phyloP scores from a whole-genome alignment of 92 coral and sea anemone genomes.

The Siderastrea radians region DNA sequence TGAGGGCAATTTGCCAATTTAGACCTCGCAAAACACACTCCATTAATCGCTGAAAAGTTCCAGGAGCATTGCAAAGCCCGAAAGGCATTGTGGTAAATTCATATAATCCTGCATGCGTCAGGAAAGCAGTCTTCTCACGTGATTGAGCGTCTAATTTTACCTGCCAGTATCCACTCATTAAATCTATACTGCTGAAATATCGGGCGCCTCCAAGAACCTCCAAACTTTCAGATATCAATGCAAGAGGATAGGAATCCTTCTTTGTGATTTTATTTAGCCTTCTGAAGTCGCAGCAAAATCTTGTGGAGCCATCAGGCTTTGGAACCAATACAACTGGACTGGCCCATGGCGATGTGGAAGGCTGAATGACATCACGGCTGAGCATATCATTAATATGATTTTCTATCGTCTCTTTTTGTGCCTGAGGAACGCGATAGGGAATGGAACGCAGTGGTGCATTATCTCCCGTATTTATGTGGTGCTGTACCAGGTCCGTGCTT shows the following conservation, averaged over 20 bases:
- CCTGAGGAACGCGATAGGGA: not conserved
- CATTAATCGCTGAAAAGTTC: no score
- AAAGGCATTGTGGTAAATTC: no score
- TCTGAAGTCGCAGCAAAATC: slow-evolving; percentile 6
- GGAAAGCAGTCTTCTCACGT: slow-evolving; percentile 27
- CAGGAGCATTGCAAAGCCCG: no score
- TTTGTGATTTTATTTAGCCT: not conserved
- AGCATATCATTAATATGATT: not conserved
- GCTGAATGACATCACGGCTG: not conserved
- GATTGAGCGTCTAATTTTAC: not conserved
- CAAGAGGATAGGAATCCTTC: slow-evolving; percentile 14
- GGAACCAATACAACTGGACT: not conserved
- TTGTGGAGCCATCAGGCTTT: not conserved
- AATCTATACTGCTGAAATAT: slow-evolving; percentile 16
- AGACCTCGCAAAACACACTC: slow-evolving; percentile 5
- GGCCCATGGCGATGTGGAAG: not conserved
- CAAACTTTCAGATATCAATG: slow-evolving; percentile 25
- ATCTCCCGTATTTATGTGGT: not conserved
- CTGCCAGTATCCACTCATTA: not conserved
- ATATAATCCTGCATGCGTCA: no score
- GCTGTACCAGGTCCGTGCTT: not conserved
- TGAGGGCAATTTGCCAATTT: not conserved
- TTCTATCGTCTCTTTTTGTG: not conserved
- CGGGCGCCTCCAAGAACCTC: slow-evolving; percentile 11
- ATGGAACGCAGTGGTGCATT: not conserved